Evolutionary conservation across 2,113 vertebrate genomes (phyloP).

Genomic region (Rhinichthys klamathensis): DNA sequence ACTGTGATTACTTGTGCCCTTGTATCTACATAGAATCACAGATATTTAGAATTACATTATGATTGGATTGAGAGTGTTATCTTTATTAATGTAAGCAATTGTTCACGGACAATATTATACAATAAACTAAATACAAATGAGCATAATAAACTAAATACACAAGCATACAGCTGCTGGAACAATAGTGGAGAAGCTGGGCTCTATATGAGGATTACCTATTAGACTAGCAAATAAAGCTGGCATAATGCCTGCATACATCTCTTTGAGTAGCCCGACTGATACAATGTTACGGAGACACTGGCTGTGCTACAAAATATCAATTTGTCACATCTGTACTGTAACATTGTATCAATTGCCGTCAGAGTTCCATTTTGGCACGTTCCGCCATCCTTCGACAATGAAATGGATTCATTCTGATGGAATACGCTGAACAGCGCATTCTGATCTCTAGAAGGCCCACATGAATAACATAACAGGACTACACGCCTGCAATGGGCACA

Average conservation of each 20-base stretch:
- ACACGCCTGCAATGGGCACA: conserved; percentile 71
- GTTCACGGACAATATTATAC: not conserved
- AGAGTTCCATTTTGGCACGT: conserved; percentile 18
- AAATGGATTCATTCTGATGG: conserved; percentile 47
- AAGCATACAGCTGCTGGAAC: conserved; percentile 12
- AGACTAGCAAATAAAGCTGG: conserved; percentile 38
- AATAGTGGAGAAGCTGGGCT: not conserved
- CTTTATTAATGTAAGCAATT: not conserved
- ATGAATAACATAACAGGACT: conserved; percentile 80
- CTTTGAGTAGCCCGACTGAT: not conserved
- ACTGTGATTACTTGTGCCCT: not conserved
- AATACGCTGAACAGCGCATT: conserved; percentile 75
- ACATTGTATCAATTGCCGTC: not conserved
- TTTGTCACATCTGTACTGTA: not conserved
- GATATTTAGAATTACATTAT: not conserved
- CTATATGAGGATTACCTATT: conserved; percentile 27
- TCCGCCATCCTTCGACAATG: conserved; percentile 35
- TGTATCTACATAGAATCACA: no score
- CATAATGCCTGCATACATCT: conserved; percentile 37
- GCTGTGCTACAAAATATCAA: conserved; percentile 23
- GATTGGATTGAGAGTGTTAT: not conserved
- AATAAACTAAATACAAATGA: not conserved
- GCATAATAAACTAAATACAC: conserved; percentile 8
- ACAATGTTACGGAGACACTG: conserved; percentile 22
- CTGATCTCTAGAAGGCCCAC: conserved; percentile 68